phyloP scores from a whole-genome alignment of 2,888 invertebrate genomes.

The Mellilla xanthometata region DNA sequence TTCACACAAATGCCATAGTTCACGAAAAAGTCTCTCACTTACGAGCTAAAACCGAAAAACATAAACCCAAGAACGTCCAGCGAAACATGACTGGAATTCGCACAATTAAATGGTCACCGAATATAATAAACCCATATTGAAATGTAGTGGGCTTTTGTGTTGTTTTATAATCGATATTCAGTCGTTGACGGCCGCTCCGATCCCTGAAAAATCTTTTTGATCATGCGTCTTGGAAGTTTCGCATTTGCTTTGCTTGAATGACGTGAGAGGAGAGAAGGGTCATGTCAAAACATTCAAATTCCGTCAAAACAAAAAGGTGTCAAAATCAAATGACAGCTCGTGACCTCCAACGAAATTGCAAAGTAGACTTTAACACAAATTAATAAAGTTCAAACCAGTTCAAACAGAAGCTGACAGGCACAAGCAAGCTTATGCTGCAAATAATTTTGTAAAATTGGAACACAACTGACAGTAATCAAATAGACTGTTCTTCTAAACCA shows the following conservation, averaged over 20 bases:
- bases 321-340: no score
- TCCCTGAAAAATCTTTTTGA: constrained; percentile 62
- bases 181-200: constrained; percentile 49
- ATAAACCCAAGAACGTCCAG: constrained; percentile 59
- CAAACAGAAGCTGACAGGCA: no score
- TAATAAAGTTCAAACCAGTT: no score
- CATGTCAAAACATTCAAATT: background rate
- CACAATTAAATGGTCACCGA: constrained; percentile 42
- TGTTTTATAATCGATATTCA: constrained; percentile 74
- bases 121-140: constrained; percentile 56
- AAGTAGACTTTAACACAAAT: no score
- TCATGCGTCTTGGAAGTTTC: constrained; percentile 69
- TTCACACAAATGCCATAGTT: constrained; percentile 39
- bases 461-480: no score
- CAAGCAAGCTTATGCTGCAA: no score
- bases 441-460: no score
- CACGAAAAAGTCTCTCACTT: constrained; percentile 38
- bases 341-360: no score
- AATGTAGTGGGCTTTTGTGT: constrained; percentile 50
- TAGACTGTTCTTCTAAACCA: no score
- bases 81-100: constrained; percentile 39
- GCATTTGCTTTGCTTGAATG: constrained; percentile 37
- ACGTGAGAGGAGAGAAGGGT: constrained; percentile 16
- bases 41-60: constrained; percentile 63
- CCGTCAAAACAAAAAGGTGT: no score